Evolutionary conservation across 2,113 vertebrate species (phyloP).

Genomic region (Astatoreochromis straeleni): DNA sequence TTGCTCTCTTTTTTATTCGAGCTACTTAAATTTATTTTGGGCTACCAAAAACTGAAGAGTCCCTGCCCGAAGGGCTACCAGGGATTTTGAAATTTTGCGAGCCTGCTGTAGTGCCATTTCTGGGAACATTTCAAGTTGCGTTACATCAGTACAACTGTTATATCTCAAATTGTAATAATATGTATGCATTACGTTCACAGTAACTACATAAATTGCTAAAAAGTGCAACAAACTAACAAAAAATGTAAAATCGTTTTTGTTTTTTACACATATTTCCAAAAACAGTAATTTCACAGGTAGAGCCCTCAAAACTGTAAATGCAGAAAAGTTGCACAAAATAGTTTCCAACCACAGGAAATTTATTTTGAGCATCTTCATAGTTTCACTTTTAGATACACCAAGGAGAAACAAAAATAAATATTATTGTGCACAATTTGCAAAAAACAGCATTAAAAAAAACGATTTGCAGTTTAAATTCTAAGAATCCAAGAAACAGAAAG

Average conservation of each 20-base stretch:
- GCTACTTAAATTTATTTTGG: not conserved
- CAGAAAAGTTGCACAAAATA: not conserved
- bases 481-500: not conserved
- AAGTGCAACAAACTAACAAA: not conserved
- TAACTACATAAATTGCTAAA: not conserved
- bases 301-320: not conserved
- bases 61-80: not conserved
- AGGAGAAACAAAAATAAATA: not conserved
- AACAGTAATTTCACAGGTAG: not conserved
- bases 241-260: not conserved
- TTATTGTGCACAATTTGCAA: not conserved
- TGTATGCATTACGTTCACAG: not conserved
- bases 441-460: not conserved
- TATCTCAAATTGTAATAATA: not conserved
- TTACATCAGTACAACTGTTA: not conserved
- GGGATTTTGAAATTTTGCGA: fast-evolving
- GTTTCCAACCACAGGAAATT: not conserved
- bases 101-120: not conserved
- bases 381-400: not conserved
- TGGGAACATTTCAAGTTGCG: not conserved
- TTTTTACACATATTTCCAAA: not conserved
- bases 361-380: not conserved
- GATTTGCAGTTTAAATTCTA: not conserved
- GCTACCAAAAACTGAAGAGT: not conserved
- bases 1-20: not conserved